Evolutionary conservation across 2,888 invertebrate species (phyloP), one percentile per base, ranked within the genome.

Genomic region (Thereva nobilitata): DNA sequence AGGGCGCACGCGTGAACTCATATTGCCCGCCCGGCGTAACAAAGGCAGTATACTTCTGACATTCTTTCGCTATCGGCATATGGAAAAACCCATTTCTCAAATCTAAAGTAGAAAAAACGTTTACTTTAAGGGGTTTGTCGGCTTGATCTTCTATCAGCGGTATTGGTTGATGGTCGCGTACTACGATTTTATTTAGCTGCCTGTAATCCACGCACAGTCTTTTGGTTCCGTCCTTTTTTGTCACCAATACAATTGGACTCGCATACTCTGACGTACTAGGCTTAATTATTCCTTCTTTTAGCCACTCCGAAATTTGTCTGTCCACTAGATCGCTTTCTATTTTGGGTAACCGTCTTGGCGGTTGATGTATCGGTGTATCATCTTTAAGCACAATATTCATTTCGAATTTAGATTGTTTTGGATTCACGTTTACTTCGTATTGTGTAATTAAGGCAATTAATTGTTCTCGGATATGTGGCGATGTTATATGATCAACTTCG

Each of bases 61-160:
- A 74, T 3, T 67, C 67, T 56, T 71, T 64, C n/a, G 74, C 72
- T 2, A 79, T 69, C 3, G 66, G 65, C n/a, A 78, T 75, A 70
- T 79, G 77, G 35, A 77, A 75, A 70, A 76, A 78, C 54, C 73
- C 75, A 55, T 12, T 56, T 49, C 44, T 40, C 1, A 65, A 47
- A 23, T 65, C 59, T 4, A 68, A 38, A 3, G 70, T 69, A 9
- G 69, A 72, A 57, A 73, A 74, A 0, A 74, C 59, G 66, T 56
- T 72, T 0, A 67, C 71, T 1, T 66, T 53, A 3, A 42, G 7
- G 12, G 73, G 68, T 54, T 71, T 72, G 50, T 75, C 74, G 12
- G 78, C 69, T 9, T 74, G 74, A 66, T 78, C 78, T 64, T 79
- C 76, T 10, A 79, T 79, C 4, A 42, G 42, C 1, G 79, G 78